A percentile compares a stretch with the other conserved stretches of the same genome.
These are phyloP conservation scores for Dicrostonyx torquatus DNA, from an alignment of 2,797 vertebrate species.

Conservation along the genomic window DNA sequence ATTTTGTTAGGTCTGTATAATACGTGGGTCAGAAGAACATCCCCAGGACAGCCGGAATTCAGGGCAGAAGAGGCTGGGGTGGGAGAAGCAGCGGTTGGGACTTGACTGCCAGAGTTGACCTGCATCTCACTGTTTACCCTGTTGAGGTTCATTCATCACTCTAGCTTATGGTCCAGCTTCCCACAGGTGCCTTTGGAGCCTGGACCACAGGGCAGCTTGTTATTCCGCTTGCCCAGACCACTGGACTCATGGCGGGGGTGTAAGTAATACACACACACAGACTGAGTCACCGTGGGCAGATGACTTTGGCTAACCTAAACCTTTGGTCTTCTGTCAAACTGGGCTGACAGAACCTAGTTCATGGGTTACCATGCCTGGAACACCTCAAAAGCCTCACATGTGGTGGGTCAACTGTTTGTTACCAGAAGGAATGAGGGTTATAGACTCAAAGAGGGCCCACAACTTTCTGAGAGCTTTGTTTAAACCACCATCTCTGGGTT, in stretches of 20 bases:
- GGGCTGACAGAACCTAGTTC: background rate
- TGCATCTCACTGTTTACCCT: conserved; percentile 33
- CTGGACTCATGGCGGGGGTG: background rate
- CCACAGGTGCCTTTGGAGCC: background rate
- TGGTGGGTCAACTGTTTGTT: background rate
- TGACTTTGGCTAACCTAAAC: background rate
- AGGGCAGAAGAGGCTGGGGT: conserved; percentile 36
- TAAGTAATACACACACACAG: background rate
- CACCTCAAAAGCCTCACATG: background rate
- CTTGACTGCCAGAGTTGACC: background rate
- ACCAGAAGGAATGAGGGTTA: background rate
- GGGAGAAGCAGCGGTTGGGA: background rate
- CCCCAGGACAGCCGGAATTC: conserved; percentile 42
- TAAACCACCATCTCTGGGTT: background rate
- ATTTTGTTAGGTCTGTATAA: conserved; percentile 74
- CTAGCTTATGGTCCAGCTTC: background rate
- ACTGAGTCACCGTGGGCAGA: background rate
- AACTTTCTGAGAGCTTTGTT: background rate
- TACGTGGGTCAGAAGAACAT: conserved; percentile 51
- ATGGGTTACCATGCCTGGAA: background rate
- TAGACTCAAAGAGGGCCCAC: background rate
- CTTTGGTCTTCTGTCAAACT: conserved; percentile 4
- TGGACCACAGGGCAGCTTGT: background rate
- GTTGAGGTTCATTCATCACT: conserved; percentile 19
- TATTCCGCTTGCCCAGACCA: background rate